Base-by-base conservation (phyloP, 2,113 vertebrate genomes). In the Myrmecophaga tridactyla region DNA sequence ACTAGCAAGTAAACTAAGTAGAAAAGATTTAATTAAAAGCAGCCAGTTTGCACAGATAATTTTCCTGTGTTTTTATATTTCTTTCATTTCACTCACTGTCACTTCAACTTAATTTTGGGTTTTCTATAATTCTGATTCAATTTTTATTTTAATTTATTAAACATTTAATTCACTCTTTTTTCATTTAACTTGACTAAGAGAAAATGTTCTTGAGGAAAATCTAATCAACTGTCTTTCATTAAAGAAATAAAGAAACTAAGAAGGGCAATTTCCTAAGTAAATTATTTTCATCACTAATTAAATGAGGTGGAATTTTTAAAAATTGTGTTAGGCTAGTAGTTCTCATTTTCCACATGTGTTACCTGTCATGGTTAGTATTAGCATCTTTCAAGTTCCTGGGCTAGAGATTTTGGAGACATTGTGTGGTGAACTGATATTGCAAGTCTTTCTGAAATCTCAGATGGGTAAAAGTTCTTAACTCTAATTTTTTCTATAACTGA, bases 21-120 rank as follows among this genome's bases (percentile, higher is more conserved):
- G 93, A 90, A 91, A 95, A 62, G 23, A 80, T 75, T 96, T 95
- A 92, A 93, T 95, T 94, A 84, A 89, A 92, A 97, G n/a, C 29
- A 88, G n/a, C n/a, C n/a, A n/a, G 67, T 93, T 85, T 90, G 60
- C n/a, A 91, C 81, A 48, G 34, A 48, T 78, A 95, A 94, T 69
- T 77, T 88, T 60, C 83, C n/a, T 21, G 31, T 76, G 65, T 93
- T 94, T 77, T 92, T n/a, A n/a, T n/a, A n/a, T n/a, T 75, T 88
- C 86, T 36, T 39, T 86, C 36, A 86, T 69, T 95, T 73, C 14
- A 36, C 51, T 96, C 60, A 2, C 14, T 96, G 43, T 96, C 6
- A 39, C 46, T 93, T 94, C 78, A 83, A 86, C 34, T 93, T 94
- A 95, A 95, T 94, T 97, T 96, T 91, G 72, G 31, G 4, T 93